phyloP scores from a whole-genome alignment of 1,140 invertebrate genomes.

The Brachionus manjavacas region DNA sequence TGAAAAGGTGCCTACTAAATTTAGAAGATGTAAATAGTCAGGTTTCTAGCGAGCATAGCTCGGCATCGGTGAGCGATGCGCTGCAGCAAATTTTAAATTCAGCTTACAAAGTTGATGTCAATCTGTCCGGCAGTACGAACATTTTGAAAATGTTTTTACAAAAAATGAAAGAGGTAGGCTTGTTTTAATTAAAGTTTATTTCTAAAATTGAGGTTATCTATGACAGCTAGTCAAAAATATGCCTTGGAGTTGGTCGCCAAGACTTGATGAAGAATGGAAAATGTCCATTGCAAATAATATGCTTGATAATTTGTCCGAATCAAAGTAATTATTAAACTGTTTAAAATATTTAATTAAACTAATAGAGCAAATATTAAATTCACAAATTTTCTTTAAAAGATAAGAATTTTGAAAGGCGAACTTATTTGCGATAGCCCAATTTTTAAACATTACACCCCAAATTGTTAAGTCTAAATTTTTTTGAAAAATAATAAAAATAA shows the following conservation, averaged over 20 bases:
- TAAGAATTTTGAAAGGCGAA: too few relatives aligned
- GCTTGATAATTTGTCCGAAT: conserved; percentile 68
- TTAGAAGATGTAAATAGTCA: conserved; percentile 1
- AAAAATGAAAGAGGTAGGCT: conserved; percentile 66
- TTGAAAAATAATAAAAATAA: too few relatives aligned
- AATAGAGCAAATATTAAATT: too few relatives aligned
- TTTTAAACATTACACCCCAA: too few relatives aligned
- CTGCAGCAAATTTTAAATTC: conserved; percentile 65
- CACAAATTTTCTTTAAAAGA: too few relatives aligned
- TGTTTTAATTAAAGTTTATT: background rate
- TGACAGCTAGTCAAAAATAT: conserved; percentile 59
- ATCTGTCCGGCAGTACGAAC: conserved; percentile 70
- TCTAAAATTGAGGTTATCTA: conserved; percentile 1
- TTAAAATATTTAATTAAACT: too few relatives aligned
- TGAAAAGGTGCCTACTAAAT: conserved; percentile 66
- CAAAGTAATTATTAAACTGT: conserved; percentile 53
- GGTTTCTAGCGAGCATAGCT: conserved; percentile 47
- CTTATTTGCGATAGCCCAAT: too few relatives aligned
- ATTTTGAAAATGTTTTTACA: conserved; percentile 71
- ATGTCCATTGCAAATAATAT: conserved; percentile 68
- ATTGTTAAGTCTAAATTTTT: too few relatives aligned
- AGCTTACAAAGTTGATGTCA: conserved; percentile 77
- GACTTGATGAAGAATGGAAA: conserved; percentile 69
- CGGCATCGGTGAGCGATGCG: conserved; percentile 50
- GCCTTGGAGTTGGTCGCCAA: conserved; percentile 65